A percentile compares a stretch with the other conserved stretches of the same genome.
phyloP scores from a whole-genome alignment of 2,888 invertebrate genomes.

The Drosophila affinis region DNA sequence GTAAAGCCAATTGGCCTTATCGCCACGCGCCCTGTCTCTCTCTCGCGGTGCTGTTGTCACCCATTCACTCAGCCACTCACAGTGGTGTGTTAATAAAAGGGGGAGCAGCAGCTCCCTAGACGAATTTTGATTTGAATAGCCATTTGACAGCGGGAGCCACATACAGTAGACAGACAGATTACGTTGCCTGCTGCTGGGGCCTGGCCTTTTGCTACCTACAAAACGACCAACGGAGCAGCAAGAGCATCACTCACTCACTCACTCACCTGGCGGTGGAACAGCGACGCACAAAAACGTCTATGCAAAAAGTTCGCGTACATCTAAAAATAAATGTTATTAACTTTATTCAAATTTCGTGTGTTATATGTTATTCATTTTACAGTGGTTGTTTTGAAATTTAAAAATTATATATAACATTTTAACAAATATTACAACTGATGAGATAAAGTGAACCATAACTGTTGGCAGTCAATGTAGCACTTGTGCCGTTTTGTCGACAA shows the following conservation, averaged over 20 bases:
- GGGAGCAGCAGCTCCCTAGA: conserved; percentile 46
- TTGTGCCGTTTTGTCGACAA: conserved; percentile 77
- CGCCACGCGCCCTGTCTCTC: conserved; percentile 46
- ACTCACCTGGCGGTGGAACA: conserved; percentile 66
- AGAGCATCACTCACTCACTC: conserved; percentile 72
- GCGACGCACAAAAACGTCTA: conserved; percentile 57
- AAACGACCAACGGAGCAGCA: conserved; percentile 40
- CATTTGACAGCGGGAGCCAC: conserved; percentile 59
- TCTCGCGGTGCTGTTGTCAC: conserved; percentile 42
- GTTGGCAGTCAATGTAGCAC: conserved; percentile 66
- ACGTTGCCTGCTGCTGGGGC: conserved; percentile 51
- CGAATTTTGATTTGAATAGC: conserved; percentile 72
- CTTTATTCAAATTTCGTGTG: neutral
- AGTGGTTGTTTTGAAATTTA: neutral
- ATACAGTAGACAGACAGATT: conserved; percentile 47
- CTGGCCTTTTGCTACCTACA: conserved; percentile 61
- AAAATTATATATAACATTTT: neutral
- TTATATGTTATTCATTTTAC: neutral
- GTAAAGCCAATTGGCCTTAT: conserved; percentile 44
- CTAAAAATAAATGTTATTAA: neutral
- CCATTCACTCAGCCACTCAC: conserved; percentile 21
- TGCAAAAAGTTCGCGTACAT: conserved; percentile 47
- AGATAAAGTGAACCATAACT: conserved; percentile 29
- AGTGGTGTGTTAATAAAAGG: conserved; percentile 24
- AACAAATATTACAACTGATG: neutral